Conservation (phyloP, 2,888 invertebrate species). For the Diaprepes abbreviatus region DNA sequence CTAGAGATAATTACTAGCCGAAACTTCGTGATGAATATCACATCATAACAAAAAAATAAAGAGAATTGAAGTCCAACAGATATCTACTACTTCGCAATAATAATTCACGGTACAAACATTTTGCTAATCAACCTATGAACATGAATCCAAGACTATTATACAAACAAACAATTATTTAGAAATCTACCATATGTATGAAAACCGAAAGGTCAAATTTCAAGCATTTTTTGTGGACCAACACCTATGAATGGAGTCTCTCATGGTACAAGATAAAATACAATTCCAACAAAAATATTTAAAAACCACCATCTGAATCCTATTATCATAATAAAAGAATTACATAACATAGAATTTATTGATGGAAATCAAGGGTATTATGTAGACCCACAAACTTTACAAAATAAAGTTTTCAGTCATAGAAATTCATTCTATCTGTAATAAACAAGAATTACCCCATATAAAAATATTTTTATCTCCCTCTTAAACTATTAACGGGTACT, state of each 20-base stretch:
- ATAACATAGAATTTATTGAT: not conserved
- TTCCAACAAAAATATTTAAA: not conserved
- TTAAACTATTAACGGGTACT: not conserved
- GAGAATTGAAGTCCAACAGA: too few species aligned
- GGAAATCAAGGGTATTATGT: too few species aligned
- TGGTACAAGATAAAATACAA: not conserved
- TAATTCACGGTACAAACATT: too few species aligned
- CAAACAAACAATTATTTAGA: not conserved
- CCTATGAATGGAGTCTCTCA: not conserved
- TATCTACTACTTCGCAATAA: too few species aligned
- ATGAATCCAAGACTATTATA: not conserved
- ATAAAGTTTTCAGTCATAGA: too few species aligned
- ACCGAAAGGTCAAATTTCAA: not conserved
- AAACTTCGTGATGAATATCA: too few species aligned
- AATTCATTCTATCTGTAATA: too few species aligned
- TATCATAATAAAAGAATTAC: not conserved
- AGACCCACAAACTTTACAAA: too few species aligned
- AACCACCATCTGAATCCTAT: not conserved
- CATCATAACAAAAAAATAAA: too few species aligned
- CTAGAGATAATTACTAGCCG: too few species aligned
- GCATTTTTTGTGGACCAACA: not conserved
- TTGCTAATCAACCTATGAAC: not conserved
- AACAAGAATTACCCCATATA: not conserved
- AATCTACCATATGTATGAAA: not conserved
- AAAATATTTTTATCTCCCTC: not conserved